Conservation (phyloP, 2,113 vertebrate species). For the Cyprinodon tularosa region DNA sequence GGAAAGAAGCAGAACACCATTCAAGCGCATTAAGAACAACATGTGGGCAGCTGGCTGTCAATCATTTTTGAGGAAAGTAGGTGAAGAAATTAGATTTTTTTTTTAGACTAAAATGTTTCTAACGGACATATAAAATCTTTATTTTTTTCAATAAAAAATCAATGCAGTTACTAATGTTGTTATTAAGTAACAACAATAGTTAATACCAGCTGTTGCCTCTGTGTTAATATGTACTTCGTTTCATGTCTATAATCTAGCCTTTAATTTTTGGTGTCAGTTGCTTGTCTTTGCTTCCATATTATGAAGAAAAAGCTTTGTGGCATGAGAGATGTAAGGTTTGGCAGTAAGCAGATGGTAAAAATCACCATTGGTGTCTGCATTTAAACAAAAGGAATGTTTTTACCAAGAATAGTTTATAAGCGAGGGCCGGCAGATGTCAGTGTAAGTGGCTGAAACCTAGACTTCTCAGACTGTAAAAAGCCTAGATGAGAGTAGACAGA, state of each 20-base stretch:
- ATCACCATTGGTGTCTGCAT: slow-evolving; percentile 49
- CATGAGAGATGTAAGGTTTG: slow-evolving; percentile 66
- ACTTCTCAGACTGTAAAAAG: slow-evolving; percentile 35
- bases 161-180: too few species aligned
- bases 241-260: slow-evolving; percentile 29
- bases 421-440: slow-evolving; percentile 45
- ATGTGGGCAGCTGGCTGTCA: too few species aligned
- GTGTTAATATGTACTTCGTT: slow-evolving; percentile 25
- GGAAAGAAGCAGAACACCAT: too few species aligned
- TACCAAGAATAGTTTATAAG: slow-evolving; percentile 52
- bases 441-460: slow-evolving; percentile 35
- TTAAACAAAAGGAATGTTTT: slow-evolving; percentile 57
- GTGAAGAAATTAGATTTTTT: too few species aligned
- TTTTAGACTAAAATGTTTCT: too few species aligned
- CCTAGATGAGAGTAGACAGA: slow-evolving; percentile 66
- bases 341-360: slow-evolving; percentile 49
- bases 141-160: too few species aligned
- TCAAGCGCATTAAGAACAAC: too few species aligned
- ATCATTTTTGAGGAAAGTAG: too few species aligned
- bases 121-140: too few species aligned
- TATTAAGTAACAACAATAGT: too few species aligned
- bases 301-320: slow-evolving; percentile 44
- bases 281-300: slow-evolving; percentile 49
- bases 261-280: slow-evolving; percentile 39
- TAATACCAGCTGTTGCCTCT: background rate